Evolutionary conservation across 2,113 vertebrate genomes (phyloP).

Genomic region (Ellobius talpinus): DNA sequence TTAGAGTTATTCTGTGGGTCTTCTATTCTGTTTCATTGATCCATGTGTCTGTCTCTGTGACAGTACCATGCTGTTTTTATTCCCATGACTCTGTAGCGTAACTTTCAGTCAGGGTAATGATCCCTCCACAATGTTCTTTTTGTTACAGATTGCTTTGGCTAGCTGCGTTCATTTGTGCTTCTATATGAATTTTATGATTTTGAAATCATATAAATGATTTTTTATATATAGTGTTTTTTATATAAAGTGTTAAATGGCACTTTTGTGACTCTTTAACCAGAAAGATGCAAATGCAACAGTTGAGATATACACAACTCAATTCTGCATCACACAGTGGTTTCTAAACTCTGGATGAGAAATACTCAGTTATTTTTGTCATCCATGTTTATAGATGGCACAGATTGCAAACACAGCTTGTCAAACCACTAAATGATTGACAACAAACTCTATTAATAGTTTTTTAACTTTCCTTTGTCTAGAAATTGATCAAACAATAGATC

Average conservation of each 20-base stretch:
- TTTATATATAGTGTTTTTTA: too few relatives aligned
- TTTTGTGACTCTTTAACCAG: not conserved
- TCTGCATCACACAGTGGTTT: not conserved
- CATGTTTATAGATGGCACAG: not conserved
- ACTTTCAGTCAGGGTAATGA: not conserved
- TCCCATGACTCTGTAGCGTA: not conserved
- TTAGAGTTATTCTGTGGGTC: not conserved
- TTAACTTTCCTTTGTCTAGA: not conserved
- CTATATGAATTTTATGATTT: not conserved
- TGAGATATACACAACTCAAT: not conserved
- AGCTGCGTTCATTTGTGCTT: not conserved
- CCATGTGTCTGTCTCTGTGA: not conserved
- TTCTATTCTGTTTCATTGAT: not conserved
- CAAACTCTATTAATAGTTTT: not conserved
- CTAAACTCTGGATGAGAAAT: not conserved
- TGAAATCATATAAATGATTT: too few relatives aligned
- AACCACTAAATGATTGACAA: not conserved
- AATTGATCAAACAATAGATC: constrained; percentile 8
- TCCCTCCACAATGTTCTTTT: not conserved
- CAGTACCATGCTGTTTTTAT: not conserved
- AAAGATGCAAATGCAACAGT: not conserved
- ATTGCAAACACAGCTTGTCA: not conserved
- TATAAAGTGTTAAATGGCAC: too few relatives aligned
- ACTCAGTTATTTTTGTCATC: not conserved
- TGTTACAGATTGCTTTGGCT: not conserved